These are phyloP conservation scores for Sycophila texana DNA, from an alignment of 2,888 invertebrate genomes.

Conservation along the genomic window DNA sequence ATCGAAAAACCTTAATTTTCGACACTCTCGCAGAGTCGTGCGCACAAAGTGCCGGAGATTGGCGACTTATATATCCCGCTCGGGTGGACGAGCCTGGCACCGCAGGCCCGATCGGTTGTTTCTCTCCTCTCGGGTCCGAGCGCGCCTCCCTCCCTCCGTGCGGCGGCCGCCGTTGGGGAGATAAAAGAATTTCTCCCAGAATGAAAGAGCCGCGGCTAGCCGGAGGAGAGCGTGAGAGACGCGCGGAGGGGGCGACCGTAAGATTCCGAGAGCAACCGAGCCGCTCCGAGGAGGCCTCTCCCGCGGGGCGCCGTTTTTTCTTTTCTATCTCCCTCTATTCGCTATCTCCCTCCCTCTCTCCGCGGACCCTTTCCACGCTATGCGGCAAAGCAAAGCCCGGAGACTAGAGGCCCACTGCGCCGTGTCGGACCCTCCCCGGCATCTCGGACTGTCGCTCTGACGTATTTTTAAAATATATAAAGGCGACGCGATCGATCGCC, in stretches of 20 bases:
- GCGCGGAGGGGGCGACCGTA: slow-evolving; percentile 12
- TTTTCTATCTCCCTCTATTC: slow-evolving; percentile 1
- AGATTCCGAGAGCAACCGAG: slow-evolving; percentile 44
- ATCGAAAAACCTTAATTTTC: no score
- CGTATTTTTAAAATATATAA: no score
- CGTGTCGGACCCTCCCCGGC: background rate
- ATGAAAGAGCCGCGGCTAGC: slow-evolving; percentile 5
- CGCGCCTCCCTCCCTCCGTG: no score
- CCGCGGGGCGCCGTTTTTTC: background rate
- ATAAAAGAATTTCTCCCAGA: slow-evolving; percentile 43
- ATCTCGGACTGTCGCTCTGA: background rate
- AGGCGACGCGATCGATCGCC: background rate
- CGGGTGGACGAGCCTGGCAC: no score
- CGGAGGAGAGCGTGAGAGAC: background rate
- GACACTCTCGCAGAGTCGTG: no score
- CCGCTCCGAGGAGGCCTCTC: slow-evolving; percentile 33
- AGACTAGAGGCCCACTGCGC: background rate
- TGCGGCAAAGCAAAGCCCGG: no score
- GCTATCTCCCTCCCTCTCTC: background rate
- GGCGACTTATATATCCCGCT: no score
- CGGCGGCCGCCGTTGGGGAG: background rate
- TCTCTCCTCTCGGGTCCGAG: no score
- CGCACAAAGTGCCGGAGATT: no score
- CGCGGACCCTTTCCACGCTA: slow-evolving; percentile 15
- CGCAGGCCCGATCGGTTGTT: background rate